Evolutionary conservation across 2,797 vertebrate genomes (phyloP), one percentile per base, ranked within the genome.

Genomic region (Potorous gilbertii): DNA sequence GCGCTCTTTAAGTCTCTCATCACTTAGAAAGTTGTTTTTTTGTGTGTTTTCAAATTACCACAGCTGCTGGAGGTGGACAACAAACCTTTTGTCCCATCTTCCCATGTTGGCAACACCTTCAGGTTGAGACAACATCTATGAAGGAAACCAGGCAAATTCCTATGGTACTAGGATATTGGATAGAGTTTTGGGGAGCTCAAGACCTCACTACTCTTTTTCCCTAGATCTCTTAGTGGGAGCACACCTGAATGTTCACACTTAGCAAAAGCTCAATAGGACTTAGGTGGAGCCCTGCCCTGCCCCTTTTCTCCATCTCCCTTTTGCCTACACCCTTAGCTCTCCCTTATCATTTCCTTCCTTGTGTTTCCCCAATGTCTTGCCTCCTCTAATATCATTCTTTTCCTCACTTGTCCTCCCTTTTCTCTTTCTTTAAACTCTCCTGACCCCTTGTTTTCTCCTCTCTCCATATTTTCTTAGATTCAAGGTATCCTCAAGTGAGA

Each of bases 261-360:
- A 91, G 90, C n/a, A 40, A 57, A 89, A 2, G 18, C 52, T 52
- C 54, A 28, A 56, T 56, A 0, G 0, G 1, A 81, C 29, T 24
- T 52, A 12, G 0, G 55, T 27, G n/a, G n/a, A 74, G 54, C 90
- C 5, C n/a, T 55, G 14, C 14, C 0, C 50, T 92, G 11, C 46
- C 14, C 56, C 28, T 50, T 13, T 93, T 21, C 29, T 34, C 34
- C 54, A 62, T 50, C 28, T 91, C 55, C 14, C 4, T 0, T 46
- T 28, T 12, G 40, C 11, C n/a, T 55, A 59, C 0, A 0, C 0
- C 27, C 21, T 0, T 5, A 55, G 59, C 14, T 4, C 8, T 11
- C 59, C 52, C 52, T 55, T 55, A 27, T 90, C 52, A 2, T 10
- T 55, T 89, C 27, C 57, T 18, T 1, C 16, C 93, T 89, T 40